Percentiles rank a stretch among this genome's conserved stretches.
These are phyloP conservation scores for Hippocampus guttulatus DNA, from an alignment of 2,113 vertebrate genomes.

Conservation along the genomic window DNA sequence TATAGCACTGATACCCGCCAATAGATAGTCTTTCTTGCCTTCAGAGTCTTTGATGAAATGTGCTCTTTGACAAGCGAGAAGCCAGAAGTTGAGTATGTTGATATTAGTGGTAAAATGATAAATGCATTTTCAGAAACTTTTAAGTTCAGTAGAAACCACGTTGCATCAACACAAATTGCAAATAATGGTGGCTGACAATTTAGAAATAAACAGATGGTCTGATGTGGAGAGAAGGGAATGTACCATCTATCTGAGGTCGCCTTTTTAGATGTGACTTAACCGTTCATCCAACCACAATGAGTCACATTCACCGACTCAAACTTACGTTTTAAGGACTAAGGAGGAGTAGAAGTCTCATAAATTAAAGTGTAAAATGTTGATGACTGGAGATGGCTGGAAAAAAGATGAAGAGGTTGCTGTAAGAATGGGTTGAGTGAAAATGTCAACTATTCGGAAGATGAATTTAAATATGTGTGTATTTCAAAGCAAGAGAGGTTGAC, in stretches of 20 bases:
- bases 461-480: constrained; percentile 12
- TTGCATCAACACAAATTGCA: background rate
- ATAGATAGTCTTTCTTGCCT: background rate
- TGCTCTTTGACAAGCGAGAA: background rate
- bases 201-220: background rate
- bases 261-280: constrained; percentile 25
- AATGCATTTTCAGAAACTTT: background rate
- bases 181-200: background rate
- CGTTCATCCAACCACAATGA: constrained; percentile 40
- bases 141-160: too few species aligned
- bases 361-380: constrained; percentile 7
- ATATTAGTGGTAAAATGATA: background rate
- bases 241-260: constrained; percentile 16
- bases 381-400: constrained; percentile 6
- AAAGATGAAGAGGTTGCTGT: constrained; percentile 17
- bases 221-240: background rate
- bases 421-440: constrained; percentile 29
- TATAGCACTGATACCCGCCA: constrained; percentile 17
- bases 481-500: background rate
- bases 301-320: constrained; percentile 52
- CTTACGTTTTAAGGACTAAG: constrained; percentile 22
- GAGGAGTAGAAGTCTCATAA: background rate
- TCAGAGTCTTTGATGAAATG: constrained; percentile 11
- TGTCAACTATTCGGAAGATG: too few species aligned
- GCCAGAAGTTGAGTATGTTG: background rate